These are phyloP conservation scores for Moxostoma hubbsi DNA, from an alignment of 2,797 vertebrate genomes.

Conservation along the genomic window DNA sequence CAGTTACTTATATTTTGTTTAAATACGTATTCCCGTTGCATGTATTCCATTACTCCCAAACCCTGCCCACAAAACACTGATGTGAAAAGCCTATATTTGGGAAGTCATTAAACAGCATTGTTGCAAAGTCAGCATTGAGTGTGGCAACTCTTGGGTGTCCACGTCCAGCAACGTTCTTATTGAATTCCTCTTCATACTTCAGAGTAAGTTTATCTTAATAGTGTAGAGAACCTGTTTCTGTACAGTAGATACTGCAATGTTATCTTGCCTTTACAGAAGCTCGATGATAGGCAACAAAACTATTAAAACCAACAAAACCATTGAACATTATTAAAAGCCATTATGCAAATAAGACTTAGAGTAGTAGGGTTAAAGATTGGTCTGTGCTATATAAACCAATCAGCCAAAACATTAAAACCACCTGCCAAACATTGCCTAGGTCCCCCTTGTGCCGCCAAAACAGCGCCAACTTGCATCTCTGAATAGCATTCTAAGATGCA, in stretches of 20 bases:
- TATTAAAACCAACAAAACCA: background rate
- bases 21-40: too few relatives aligned
- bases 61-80: too few relatives aligned
- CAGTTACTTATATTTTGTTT: too few relatives aligned
- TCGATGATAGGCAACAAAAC: background rate
- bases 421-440: too few relatives aligned
- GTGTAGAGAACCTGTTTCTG: background rate
- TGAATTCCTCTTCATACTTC: background rate
- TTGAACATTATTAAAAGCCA: background rate
- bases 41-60: too few relatives aligned
- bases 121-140: background rate
- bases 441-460: too few relatives aligned
- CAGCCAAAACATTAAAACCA: too few relatives aligned
- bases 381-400: background rate
- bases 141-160: background rate
- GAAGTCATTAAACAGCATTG: background rate
- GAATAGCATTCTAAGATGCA: too few relatives aligned
- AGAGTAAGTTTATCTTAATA: background rate
- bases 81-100: constrained; percentile 3
- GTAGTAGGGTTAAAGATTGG: constrained; percentile 8
- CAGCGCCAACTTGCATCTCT: too few relatives aligned
- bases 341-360: constrained; percentile 18
- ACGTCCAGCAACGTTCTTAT: background rate
- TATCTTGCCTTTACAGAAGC: background rate
- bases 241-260: background rate